phyloP scores from a whole-genome alignment of 2,888 invertebrate genomes.

The Drosophila antonietae region DNA sequence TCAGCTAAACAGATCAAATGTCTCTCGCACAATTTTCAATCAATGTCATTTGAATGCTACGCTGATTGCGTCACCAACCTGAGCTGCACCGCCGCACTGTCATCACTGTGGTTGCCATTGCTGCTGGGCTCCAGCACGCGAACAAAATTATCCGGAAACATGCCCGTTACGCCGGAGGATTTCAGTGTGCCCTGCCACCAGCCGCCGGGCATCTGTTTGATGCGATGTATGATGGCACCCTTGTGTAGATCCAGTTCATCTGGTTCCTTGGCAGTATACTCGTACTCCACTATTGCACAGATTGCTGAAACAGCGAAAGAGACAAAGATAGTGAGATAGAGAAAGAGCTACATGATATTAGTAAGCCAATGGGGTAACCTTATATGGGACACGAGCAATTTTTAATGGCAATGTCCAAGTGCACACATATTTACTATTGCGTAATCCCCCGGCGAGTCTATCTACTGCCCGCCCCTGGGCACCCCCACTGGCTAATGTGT shows the following conservation, averaged over 20 bases:
- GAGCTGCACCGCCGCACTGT: conserved; percentile 64
- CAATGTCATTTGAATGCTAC: conserved; percentile 30
- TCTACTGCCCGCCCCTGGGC: background rate
- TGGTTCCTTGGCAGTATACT: conserved; percentile 93
- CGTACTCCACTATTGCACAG: conserved; percentile 94
- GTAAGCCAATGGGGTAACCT: conserved; percentile 38
- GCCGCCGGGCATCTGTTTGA: conserved; percentile 91
- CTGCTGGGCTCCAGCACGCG: conserved; percentile 86
- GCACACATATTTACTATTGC: conserved; percentile 72
- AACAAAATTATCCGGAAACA: conserved; percentile 98
- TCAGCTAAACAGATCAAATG: background rate
- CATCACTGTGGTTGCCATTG: conserved; percentile 70
- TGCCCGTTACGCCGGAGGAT: conserved; percentile 89
- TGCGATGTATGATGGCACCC: conserved; percentile 93
- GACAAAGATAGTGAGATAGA: conserved; percentile 3
- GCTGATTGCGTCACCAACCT: conserved; percentile 62
- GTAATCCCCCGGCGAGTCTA: conserved; percentile 47
- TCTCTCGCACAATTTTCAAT: conserved; percentile 5
- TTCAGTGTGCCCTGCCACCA: conserved; percentile 96
- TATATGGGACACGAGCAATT: conserved; percentile 51
- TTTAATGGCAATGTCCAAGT: conserved; percentile 51
- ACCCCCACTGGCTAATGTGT: background rate
- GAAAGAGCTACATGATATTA: conserved; percentile 9
- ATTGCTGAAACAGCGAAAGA: conserved; percentile 80
- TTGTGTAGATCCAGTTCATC: conserved; percentile 93